A percentile compares a stretch with the other conserved stretches of the same genome.
Evolutionary conservation across 2,113 vertebrate genomes (phyloP).

Genomic region (Canis aureus): DNA sequence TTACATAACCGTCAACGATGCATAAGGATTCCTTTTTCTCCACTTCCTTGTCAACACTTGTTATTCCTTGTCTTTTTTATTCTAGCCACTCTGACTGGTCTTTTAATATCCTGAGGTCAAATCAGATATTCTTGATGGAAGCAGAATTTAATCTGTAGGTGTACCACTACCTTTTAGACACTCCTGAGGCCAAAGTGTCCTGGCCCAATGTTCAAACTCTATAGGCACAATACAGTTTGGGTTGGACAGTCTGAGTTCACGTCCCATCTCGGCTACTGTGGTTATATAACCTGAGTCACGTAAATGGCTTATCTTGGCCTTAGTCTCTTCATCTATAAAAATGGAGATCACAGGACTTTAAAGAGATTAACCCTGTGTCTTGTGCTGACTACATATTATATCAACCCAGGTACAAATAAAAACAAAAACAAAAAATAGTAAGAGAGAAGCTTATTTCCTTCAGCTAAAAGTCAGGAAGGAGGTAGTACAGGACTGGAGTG

Average conservation of each 20-base stretch:
- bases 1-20: background rate
- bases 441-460: background rate
- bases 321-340: constrained; percentile 25
- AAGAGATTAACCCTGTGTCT: background rate
- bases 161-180: background rate
- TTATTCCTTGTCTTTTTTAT: background rate
- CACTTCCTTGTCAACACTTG: background rate
- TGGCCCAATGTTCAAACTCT: background rate
- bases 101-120: background rate
- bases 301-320: background rate
- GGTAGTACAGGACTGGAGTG: background rate
- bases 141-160: background rate
- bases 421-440: background rate
- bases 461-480: background rate
- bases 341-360: background rate
- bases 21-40: background rate
- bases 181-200: background rate
- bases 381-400: background rate
- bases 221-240: background rate
- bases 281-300: background rate
- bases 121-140: background rate
- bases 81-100: background rate
- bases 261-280: background rate
- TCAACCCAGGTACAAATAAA: background rate
- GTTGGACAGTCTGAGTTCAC: background rate